Evolutionary conservation across 2,797 vertebrate genomes (phyloP).

Genomic region (Iguana delicatissima): DNA sequence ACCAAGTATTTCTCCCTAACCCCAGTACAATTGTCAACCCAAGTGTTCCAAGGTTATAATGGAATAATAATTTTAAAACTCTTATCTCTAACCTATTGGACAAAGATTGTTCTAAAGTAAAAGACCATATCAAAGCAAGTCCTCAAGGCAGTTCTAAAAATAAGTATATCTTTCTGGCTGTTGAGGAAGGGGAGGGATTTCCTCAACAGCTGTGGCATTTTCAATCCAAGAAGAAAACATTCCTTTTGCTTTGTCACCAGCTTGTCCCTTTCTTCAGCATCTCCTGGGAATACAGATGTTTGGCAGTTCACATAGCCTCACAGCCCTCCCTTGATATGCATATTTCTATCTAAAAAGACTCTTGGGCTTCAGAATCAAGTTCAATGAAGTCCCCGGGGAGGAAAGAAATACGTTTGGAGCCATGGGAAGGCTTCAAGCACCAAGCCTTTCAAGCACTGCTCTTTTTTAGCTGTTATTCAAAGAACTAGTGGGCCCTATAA

Average conservation of each 20-base stretch:
- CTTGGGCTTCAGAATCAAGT: conserved; percentile 17
- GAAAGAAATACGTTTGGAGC: neutral
- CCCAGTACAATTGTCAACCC: neutral
- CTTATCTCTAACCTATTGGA: neutral
- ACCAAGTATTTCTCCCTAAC: neutral
- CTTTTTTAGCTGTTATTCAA: neutral
- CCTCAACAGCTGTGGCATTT: conserved; percentile 48
- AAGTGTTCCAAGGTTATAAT: neutral
- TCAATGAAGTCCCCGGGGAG: conserved; percentile 36
- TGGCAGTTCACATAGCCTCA: conserved; percentile 66
- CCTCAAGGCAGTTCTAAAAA: conserved; percentile 40
- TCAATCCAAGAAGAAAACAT: conserved; percentile 47
- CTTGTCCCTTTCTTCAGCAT: accelerated
- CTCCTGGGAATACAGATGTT: conserved; percentile 50
- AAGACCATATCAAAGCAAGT: conserved; percentile 9
- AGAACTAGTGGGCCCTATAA: neutral
- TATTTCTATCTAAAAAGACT: conserved; percentile 63
- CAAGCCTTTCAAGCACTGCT: neutral
- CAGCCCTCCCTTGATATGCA: neutral
- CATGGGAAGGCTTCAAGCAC: neutral
- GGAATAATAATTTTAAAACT: neutral
- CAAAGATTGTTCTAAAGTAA: neutral
- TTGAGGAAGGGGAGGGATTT: conserved; percentile 10
- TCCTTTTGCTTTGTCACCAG: conserved; percentile 8
- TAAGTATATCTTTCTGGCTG: conserved; percentile 5